A percentile compares a stretch with the other conserved stretches of the same genome.
phyloP scores from a whole-genome alignment of 2,888 invertebrate genomes.

The Drosophila eohydei region DNA sequence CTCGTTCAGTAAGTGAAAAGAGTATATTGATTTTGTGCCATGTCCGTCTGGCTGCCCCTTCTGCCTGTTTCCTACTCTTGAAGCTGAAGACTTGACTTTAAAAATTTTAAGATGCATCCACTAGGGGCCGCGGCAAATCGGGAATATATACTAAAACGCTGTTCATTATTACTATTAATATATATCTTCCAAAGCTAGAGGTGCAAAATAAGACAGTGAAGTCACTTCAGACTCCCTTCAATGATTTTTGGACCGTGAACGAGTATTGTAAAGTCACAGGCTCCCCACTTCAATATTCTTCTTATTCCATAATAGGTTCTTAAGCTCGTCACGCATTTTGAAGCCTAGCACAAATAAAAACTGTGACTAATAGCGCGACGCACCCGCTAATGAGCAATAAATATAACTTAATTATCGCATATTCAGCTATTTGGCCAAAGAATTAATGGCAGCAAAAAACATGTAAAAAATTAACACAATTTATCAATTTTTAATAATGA shows the following conservation, averaged over 20 bases:
- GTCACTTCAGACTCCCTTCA: too few species aligned
- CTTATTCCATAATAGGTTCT: neutral
- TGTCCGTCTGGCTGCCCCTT: too few species aligned
- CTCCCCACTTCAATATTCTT: neutral
- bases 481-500: slow-evolving; percentile 55
- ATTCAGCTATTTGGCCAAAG: slow-evolving; percentile 5
- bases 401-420: slow-evolving; percentile 35
- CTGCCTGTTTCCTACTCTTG: too few species aligned
- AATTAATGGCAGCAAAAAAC: slow-evolving; percentile 29
- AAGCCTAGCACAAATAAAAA: neutral
- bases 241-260: neutral
- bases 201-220: too few species aligned
- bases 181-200: too few species aligned
- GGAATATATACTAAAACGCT: too few species aligned
- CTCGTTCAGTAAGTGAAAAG: neutral
- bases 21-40: neutral
- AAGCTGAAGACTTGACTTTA: too few species aligned
- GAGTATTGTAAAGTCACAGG: neutral
- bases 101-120: too few species aligned
- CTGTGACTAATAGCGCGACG: slow-evolving; percentile 21
- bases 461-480: slow-evolving; percentile 26
- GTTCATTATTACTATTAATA: too few species aligned
- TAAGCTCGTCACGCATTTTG: neutral
- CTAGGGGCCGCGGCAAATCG: too few species aligned
- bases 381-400: slow-evolving; percentile 38